Percentiles rank a stretch among this genome's conserved stretches.
These are phyloP conservation scores for Drosophila setosimentum DNA, from an alignment of 2,888 invertebrate genomes.

Conservation along the genomic window DNA sequence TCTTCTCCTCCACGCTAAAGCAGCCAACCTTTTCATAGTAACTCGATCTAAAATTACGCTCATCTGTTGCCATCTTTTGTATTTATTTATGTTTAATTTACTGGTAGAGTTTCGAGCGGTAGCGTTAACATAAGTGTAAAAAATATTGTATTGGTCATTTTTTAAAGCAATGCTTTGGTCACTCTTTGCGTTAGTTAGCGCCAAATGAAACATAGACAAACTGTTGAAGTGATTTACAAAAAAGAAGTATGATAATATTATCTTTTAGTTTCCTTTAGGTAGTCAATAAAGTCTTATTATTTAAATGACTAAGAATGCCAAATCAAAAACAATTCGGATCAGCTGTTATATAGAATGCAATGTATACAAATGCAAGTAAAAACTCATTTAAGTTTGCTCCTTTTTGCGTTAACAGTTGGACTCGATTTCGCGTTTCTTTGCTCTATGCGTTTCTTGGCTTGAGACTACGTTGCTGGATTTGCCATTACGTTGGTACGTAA, in stretches of 20 bases:
- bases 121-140: neutral
- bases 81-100: neutral
- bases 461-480: constrained; percentile 36
- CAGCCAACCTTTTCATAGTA: constrained; percentile 96
- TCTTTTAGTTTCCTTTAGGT: neutral
- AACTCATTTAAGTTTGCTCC: constrained; percentile 14
- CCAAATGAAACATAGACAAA: neutral
- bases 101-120: neutral
- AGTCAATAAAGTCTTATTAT: neutral
- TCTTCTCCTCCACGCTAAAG: constrained; percentile 95
- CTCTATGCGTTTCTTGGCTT: neutral
- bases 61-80: constrained; percentile 87
- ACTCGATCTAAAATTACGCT: constrained; percentile 92
- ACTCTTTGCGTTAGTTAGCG: neutral
- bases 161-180: neutral
- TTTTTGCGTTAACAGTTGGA: constrained; percentile 20
- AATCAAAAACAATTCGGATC: neutral
- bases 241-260: neutral
- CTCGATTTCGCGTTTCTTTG: constrained; percentile 2
- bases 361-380: neutral
- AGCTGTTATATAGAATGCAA: neutral
- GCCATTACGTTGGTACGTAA: constrained; percentile 50
- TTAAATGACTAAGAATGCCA: neutral
- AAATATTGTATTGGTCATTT: neutral
- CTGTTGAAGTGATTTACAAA: neutral